phyloP scores from a whole-genome alignment of 2,888 invertebrate species.

The Chrysotoxum bicinctum region DNA sequence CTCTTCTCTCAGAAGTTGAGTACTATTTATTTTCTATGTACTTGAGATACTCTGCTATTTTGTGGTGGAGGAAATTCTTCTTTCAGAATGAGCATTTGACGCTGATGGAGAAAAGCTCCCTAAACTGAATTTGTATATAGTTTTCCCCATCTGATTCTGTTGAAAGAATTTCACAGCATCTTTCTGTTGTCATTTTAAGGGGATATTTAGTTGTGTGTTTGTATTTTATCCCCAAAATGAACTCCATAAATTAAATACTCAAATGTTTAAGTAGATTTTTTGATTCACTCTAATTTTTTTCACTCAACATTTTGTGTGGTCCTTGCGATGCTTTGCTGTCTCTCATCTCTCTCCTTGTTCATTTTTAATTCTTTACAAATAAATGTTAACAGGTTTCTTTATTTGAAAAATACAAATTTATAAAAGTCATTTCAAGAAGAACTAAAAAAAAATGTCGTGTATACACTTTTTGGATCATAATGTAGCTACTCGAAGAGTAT shows the following conservation, averaged over 20 bases:
- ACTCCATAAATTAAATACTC: neutral
- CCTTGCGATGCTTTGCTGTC: neutral
- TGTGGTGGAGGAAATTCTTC: neutral
- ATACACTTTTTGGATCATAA: no score
- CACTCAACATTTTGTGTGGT: neutral
- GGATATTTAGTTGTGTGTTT: neutral
- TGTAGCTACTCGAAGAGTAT: no score
- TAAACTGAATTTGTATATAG: neutral
- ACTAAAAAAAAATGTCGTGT: no score
- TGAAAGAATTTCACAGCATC: neutral
- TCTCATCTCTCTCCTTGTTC: neutral
- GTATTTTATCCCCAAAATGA: neutral
- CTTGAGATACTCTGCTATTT: neutral
- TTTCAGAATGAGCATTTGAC: neutral
- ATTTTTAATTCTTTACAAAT: neutral
- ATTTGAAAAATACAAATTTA: no score
- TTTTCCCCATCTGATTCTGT: neutral
- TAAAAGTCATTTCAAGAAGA: no score
- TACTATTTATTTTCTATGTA: neutral
- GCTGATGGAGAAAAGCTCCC: slow-evolving; percentile 7
- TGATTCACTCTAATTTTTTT: neutral
- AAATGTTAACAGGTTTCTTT: no score
- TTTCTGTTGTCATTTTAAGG: neutral
- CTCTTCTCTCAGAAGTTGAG: neutral
- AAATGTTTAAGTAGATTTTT: neutral